Base-by-base conservation (phyloP, 2,797 vertebrate genomes). In the Scomberomorus guttatus region DNA sequence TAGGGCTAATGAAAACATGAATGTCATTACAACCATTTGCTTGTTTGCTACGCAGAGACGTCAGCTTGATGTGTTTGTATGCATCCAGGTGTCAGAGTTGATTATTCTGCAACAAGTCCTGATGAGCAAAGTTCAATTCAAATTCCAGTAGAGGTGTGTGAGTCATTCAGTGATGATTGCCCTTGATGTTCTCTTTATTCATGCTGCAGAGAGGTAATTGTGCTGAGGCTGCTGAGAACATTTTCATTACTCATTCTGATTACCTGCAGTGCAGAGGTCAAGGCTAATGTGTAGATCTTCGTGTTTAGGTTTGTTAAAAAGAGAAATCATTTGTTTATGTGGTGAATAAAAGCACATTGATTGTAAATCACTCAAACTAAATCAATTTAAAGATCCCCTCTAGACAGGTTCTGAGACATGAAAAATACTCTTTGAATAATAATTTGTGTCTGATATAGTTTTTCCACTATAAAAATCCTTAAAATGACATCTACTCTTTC, bases 181-280 rank as follows among this genome's bases (percentile, higher is more conserved):
- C 48, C 11, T 57, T 4, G 8, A 54, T 11, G 42, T 20, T 37
- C 48, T 79, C 27, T 50, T 55, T 60, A 27, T 77, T 79, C 50
- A 54, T 57, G 55, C 65, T 64, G 72, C 73, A 34, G 66, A 57
- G 25, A 57, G 20, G 34, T 82, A 68, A 83, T 63, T 73, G 50
- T 69, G 25, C 44, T 25, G 68, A 64, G 67, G 59, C 72, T 64
- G 72, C 44, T 50, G 37, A 55, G 50, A 74, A 39, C 51, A 57
- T 61, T 62, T 48, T 24, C 34, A 79, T 72, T 51, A 42, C 25
- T 82, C 68, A 48, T 42, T 62, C 29, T 73, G 62, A 69, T 52
- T 54, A 46, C 44, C 50, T 67, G 65, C 62, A 39, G 57, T 2
- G 20, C 24, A 50, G 18, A 70, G 68, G 46, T 69, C 56, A 62